phyloP scores from a whole-genome alignment of 2,113 vertebrate genomes.

The Setophaga kirtlandii region DNA sequence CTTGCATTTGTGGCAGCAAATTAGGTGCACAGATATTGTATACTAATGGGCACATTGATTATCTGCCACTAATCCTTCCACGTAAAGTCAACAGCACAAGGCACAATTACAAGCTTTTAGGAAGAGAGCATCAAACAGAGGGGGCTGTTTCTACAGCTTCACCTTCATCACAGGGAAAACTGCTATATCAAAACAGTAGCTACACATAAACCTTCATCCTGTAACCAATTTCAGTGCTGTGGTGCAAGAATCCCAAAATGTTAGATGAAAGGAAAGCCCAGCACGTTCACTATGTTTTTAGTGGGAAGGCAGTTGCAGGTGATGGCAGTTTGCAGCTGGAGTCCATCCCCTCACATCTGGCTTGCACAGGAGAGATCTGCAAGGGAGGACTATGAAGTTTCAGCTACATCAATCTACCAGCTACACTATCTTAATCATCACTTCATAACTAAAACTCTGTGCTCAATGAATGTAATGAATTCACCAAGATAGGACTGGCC shows the following conservation, averaged over 20 bases:
- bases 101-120: background rate
- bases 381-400: background rate
- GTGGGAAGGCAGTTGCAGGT: background rate
- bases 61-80: background rate
- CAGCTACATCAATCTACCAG: background rate
- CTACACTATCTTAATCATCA: background rate
- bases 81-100: rapidly evolving
- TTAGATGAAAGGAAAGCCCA: background rate
- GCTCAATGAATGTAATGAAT: background rate
- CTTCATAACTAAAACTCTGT: background rate
- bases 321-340: background rate
- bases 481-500: background rate
- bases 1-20: background rate
- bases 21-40: background rate
- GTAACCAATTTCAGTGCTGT: background rate
- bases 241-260: background rate
- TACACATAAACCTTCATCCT: background rate
- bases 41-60: background rate
- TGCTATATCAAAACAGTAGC: background rate
- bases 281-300: background rate
- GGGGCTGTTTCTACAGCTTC: background rate
- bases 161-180: background rate
- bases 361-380: background rate
- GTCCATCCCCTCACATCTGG: rapidly evolving
- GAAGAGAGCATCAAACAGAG: background rate